Evolutionary conservation across 2,888 invertebrate species (phyloP), one percentile per base, ranked within the genome.

Genomic region (Ophion ellenae): DNA sequence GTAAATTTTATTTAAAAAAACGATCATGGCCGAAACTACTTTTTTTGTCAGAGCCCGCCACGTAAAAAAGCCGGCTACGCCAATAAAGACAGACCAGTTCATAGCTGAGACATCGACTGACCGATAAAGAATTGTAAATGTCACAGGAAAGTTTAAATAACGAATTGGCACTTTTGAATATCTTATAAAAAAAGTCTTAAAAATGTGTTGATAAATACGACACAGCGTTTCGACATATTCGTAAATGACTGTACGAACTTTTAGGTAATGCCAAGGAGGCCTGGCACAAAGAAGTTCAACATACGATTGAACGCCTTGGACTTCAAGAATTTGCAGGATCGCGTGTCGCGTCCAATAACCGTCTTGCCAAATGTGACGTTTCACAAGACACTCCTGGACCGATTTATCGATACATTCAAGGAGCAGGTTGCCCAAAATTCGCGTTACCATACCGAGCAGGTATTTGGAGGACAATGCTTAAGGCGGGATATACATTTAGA

Each of bases 321-420:
- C 81, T 96, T 98, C 89, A 96, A 96, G 87, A 97, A 98, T 89
- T 94, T 99, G 45, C 96, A 96, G 91, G 96, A 96, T 88, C 96
- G 96, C 89, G 93, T 97, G 1, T 95, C 95, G n/a, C 95, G 96
- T 17, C 96, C 96, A 1, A 96, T 97, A 75, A 93, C 95, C 1
- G 95, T 97, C 91, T 95, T 96, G 40, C 95, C 96, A 5, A 95
- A 96, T 91, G 96, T 97, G 63, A 96, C 96, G 74, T 96, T 97
- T 88, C 96, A 97, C 92, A 97, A 97, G 88, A 96, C 97, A 0
- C 94, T 98, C 3, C 95, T 97, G 77, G 98, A 99, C 91, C 95
- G 97, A 91, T 99, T 99, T 93, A 95, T 98, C 36, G 97, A 96
- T 77, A 97, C 97, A 0, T 99, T 99, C 93, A 97, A 96, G 90